Conservation (phyloP, 2,797 vertebrate species). For the Ctenopoma kingsleyae region DNA sequence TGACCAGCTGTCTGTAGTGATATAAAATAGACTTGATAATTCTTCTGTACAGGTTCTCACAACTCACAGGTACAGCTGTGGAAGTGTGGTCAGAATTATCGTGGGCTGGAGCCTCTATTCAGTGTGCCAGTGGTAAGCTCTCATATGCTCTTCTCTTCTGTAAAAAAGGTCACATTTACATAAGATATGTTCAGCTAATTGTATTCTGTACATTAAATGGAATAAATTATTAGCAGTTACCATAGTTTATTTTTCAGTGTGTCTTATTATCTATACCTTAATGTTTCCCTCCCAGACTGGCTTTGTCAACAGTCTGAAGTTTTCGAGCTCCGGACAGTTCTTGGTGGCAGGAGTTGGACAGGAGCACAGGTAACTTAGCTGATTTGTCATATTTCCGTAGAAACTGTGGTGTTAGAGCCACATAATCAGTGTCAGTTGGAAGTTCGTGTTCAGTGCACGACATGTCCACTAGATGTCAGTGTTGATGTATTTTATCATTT, state of each 20-base stretch:
- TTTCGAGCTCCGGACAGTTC: slow-evolving; percentile 91
- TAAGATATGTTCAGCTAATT: background rate
- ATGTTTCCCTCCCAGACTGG: slow-evolving; percentile 84
- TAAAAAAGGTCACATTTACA: background rate
- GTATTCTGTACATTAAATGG: background rate
- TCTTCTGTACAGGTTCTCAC: slow-evolving; percentile 88
- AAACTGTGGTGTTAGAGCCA: slow-evolving; percentile 15
- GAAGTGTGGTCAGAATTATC: slow-evolving; percentile 91
- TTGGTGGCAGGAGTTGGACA: slow-evolving; percentile 95
- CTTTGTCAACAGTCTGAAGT: slow-evolving; percentile 96
- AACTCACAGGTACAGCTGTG: slow-evolving; percentile 89
- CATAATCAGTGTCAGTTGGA: background rate
- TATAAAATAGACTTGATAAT: background rate
- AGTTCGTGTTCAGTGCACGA: background rate
- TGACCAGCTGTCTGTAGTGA: background rate
- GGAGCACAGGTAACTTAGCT: slow-evolving; percentile 91
- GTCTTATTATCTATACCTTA: background rate
- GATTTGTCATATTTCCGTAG: slow-evolving; percentile 44
- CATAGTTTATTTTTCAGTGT: background rate
- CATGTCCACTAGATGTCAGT: slow-evolving; percentile 65
- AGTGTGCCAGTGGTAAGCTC: slow-evolving; percentile 91
- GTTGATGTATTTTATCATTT: slow-evolving; percentile 10
- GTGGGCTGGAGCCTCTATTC: slow-evolving; percentile 87
- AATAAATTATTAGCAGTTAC: background rate
- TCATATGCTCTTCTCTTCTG: background rate